Evolutionary conservation across 2,888 invertebrate species (phyloP), one percentile per base, ranked within the genome.

Genomic region (Ramazzottius varieornatus): DNA sequence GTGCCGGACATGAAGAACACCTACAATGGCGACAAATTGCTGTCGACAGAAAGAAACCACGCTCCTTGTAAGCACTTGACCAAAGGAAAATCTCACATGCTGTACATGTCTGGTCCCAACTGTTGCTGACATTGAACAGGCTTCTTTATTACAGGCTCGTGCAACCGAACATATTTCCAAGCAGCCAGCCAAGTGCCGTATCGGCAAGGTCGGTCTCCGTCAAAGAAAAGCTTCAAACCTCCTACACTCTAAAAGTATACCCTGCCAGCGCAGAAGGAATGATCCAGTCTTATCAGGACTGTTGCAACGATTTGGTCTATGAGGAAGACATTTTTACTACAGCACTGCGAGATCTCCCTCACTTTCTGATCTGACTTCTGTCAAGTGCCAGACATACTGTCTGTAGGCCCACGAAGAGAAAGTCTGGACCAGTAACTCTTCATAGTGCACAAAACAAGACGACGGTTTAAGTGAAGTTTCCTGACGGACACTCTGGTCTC

Each of bases 91-190:
- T 33, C 40, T 32, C 46, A 32, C 32, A 2, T 65, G 1, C 24
- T 40, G 40, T 20, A 13, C 20, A 13, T 40, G 13, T 20, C 13
- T 40, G 13, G 40, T 40, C 40, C 8, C 40, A 40, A 8, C 8
- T 8, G 8, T 40, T 40, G 20, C 8, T 20, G 20, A 40, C 20
- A 40, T 40, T 40, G 8, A 8, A 40, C 40, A 40, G 20, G 20
- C 20, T 13, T 40, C 13, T 13, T 40, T 40, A 13, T 40, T 54
- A 24, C 29, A 54, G 54, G 13, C 20, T 64, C 2, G 64, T 65
- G 8, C 63, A 65, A 32, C 65, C 65, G 16, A 65, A 65, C 46
- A 65, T 40, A 32, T 29, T 65, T 13, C 1, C 33, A 8, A 33
- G 40, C 40, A 40, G 40, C 40, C 40, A 8, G 20, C 13, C 13